Evolutionary conservation across 2,888 invertebrate species (phyloP), one percentile per base, ranked within the genome.

Genomic region (Patella pellucida): DNA sequence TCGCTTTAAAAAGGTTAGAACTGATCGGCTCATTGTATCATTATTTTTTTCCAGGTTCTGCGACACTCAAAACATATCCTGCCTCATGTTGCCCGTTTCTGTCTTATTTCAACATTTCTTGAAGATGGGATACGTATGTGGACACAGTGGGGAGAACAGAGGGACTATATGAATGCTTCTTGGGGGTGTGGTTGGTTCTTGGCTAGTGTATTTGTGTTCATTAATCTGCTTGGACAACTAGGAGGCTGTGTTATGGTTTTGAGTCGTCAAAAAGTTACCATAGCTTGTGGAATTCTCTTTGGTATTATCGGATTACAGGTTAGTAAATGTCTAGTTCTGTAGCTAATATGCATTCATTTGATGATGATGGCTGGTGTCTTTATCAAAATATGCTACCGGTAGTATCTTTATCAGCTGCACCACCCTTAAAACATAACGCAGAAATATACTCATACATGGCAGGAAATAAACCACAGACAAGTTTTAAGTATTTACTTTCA

Each of bases 71-170:
- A 98, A 92, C 91, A 92, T 81, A 93, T 99, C 82, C 93, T 99
- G 85, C 99, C 99, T 50, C 98, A 98, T 83, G 94, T 98, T 85
- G 99, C 99, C 16, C 94, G 99, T 81, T 92, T 99, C 79, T 99
- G 98, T 91, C 94, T 99, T 78, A 97, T 99, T 90, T 97, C 98
- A 86, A 99, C 99, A 86, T 99, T 99, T 93, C 93, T 99, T 80
- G 99, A 99, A 92, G 99, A 99, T 93, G 99, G 99, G 1, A 93
- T 99, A 78, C 94, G 99, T 79, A 99, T 99, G 99, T 99, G 97
- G 95, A 95, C 97, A 89, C 99, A 99, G 91, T 99, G 98, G 98
- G 94, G 94, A 74, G 98, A 99, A 89, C 98, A 98, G 91, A 93
- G 97, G 68, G 97, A 98, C 91, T 99, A 98, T 91, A 98, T 99